These are phyloP conservation scores for Drosophila rellima DNA, from an alignment of 2,888 invertebrate genomes.

Conservation along the genomic window DNA sequence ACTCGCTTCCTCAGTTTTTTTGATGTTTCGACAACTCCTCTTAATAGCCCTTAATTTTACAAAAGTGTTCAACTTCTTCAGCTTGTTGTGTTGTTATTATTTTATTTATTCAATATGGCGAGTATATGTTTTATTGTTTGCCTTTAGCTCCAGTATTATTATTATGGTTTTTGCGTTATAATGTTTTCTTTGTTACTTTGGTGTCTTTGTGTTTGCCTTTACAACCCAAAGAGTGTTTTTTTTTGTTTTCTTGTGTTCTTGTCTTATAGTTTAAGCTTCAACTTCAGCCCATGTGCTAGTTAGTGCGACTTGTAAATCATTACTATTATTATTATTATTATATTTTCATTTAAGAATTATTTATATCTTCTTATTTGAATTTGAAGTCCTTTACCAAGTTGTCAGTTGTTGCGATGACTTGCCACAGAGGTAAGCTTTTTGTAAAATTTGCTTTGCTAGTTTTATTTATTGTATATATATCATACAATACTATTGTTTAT, in stretches of 20 bases:
- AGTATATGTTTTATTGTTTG: conserved; percentile 82
- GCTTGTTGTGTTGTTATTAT: conserved; percentile 28
- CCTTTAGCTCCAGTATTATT: conserved; percentile 56
- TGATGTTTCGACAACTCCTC: conserved; percentile 26
- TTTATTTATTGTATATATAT: conserved; percentile 30
- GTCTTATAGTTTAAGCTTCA: conserved; percentile 52
- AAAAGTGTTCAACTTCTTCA: conserved; percentile 43
- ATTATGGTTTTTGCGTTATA: conserved; percentile 25
- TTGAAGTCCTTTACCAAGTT: conserved; percentile 31
- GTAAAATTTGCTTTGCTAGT: conserved; percentile 43
- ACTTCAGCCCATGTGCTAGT: conserved; percentile 41
- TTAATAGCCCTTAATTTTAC: conserved; percentile 50
- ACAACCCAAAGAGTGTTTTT: conserved; percentile 75
- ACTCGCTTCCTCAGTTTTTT: conserved; percentile 4
- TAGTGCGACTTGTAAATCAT: conserved; percentile 45
- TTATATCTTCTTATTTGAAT: conserved; percentile 2
- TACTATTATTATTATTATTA: conserved; percentile 27
- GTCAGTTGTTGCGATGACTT: conserved; percentile 24
- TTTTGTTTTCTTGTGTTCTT: conserved; percentile 33
- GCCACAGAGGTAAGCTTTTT: conserved; percentile 34
- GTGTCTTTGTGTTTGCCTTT: conserved; percentile 52
- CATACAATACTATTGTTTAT: conserved; percentile 34
- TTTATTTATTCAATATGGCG: conserved; percentile 75
- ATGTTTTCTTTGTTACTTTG: conserved; percentile 43
- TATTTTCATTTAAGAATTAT: not conserved